Percentiles rank a stretch among this genome's conserved stretches.
phyloP scores from a whole-genome alignment of 1,140 invertebrate genomes.

The Drosophila mauritiana region DNA sequence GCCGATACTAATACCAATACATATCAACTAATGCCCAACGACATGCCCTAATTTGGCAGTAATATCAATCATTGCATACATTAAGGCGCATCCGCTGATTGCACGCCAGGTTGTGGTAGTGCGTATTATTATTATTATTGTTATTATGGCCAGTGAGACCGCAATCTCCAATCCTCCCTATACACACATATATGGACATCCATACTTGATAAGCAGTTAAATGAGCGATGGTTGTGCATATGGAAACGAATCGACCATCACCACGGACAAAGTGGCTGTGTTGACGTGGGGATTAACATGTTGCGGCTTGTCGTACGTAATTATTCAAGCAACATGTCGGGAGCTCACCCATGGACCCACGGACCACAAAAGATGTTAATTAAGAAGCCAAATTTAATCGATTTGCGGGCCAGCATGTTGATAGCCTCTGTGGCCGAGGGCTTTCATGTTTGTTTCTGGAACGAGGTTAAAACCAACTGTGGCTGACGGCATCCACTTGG shows the following conservation, averaged over 20 bases:
- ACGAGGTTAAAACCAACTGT: conserved; percentile 28
- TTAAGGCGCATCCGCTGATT: conserved; percentile 43
- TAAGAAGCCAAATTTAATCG: conserved; percentile 79
- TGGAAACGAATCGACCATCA: conserved; percentile 21
- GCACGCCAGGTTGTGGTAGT: conserved; percentile 23
- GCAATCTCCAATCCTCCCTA: neutral
- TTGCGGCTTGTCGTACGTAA: conserved; percentile 51
- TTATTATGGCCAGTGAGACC: conserved; percentile 45
- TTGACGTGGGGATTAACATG: conserved; percentile 56
- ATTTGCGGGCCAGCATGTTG: conserved; percentile 61
- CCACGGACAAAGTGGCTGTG: conserved; percentile 3
- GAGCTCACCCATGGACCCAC: conserved; percentile 19
- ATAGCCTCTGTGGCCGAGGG: conserved; percentile 22
- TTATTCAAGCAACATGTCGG: conserved; percentile 48
- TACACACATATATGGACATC: neutral
- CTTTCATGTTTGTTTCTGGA: conserved; percentile 41
- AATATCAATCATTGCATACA: conserved; percentile 53
- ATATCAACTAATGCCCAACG: conserved; percentile 28
- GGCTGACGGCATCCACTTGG: conserved; percentile 17
- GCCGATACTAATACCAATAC: neutral
- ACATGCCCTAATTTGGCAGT: conserved; percentile 41
- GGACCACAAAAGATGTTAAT: conserved; percentile 73
- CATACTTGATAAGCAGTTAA: conserved; percentile 47
- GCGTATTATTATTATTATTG: conserved; percentile 41
- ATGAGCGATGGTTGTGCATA: conserved; percentile 40